Evolutionary conservation across 1,140 invertebrate species (phyloP), one percentile per base, ranked within the genome.

Genomic region (Pseudomyrmex concolor): DNA sequence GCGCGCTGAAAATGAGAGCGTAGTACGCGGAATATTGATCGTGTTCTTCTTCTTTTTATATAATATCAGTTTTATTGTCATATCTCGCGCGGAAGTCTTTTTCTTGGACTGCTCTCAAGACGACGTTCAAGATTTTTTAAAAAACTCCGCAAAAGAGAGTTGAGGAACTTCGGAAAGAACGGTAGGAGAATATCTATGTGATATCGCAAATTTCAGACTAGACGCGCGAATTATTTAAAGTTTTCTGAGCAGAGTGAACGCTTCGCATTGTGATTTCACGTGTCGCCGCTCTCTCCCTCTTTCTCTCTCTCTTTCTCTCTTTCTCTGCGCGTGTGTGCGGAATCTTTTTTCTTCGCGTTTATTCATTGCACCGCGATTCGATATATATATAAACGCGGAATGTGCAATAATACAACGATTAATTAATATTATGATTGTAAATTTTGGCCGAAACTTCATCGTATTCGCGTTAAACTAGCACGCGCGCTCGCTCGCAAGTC

Each of bases 201-300:
- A 80, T 59, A 80, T 80, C 76, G 22, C 76, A 59, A 80, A 80
- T 80, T 80, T 80, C 54, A 66, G 19, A 5, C 34, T 4, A 19
- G 54, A 78, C 34, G 76, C n/a, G 76, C 76, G 76, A 70, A 54
- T 71, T 80, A 59, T 70, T 80, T 71, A 71, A 80, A 80, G 66
- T 78, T 78, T 78, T 64, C n/a, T 43, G 19, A 1, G 60, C 10
- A 8, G 60, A 48, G 19, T 13, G 51, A 78, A 10, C 57, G n/a
- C 5, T 22, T 8, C 17, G n/a, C 45, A 50, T 43, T 17, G 76
- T 70, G 76, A 80, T 80, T 80, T 70, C 45, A 55, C 19, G 19
- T 8, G 54, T 3, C 19, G 15, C 19, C n/a, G 55, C 51, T 68
- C 70, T 57, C 34, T 34, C 5, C 5, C 34, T 34, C 34, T 34